Percentiles rank a stretch among this genome's conserved stretches.
Evolutionary conservation across 2,797 vertebrate species (phyloP).

Genomic region (Chelmon rostratus): DNA sequence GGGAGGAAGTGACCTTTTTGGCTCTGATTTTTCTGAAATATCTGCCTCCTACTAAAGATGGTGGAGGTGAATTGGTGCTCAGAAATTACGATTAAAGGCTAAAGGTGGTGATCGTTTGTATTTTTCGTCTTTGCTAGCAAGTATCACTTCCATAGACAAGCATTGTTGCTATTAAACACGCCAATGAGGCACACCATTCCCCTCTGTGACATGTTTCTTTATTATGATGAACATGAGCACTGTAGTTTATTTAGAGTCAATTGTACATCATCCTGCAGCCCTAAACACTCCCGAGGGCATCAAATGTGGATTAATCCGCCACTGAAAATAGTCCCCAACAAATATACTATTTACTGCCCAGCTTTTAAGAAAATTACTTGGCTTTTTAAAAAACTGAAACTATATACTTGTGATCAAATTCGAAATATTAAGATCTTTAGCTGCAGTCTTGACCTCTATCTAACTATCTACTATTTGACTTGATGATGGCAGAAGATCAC

Average conservation of each 20-base stretch:
- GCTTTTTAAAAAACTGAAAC: background rate
- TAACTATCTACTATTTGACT: too few species aligned
- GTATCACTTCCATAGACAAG: background rate
- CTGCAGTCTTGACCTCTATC: too few species aligned
- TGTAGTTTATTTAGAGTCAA: background rate
- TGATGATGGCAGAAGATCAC: too few species aligned
- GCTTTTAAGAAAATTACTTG: background rate
- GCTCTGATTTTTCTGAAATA: slow-evolving; percentile 40
- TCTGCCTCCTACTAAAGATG: background rate
- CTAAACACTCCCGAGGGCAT: background rate
- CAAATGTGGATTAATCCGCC: background rate
- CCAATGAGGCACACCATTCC: too few species aligned
- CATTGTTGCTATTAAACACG: too few species aligned
- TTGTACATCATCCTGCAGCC: background rate
- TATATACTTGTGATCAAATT: background rate
- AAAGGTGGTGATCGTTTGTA: background rate
- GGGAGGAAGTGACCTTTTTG: slow-evolving; percentile 73
- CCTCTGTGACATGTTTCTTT: background rate
- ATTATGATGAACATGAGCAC: background rate
- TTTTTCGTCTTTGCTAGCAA: background rate
- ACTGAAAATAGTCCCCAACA: background rate
- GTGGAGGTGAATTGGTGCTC: slow-evolving; percentile 1
- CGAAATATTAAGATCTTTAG: too few species aligned
- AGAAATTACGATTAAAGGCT: background rate
- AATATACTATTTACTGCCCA: background rate